phyloP scores from a whole-genome alignment of 2,113 vertebrate species.

The Copsychus sechellarum region DNA sequence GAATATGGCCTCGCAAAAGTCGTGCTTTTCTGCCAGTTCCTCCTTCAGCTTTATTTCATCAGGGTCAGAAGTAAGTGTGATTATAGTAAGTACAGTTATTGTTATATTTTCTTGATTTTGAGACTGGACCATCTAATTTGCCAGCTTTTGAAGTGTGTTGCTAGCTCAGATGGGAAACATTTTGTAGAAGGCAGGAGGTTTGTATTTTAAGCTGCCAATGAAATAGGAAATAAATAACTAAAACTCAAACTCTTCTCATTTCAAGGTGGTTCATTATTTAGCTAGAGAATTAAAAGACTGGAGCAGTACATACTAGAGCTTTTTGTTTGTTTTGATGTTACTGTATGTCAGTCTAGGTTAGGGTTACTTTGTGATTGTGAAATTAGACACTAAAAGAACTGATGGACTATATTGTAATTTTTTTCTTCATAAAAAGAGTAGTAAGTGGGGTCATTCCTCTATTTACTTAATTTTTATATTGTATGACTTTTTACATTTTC shows the following conservation, averaged over 20 bases:
- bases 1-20: not conserved
- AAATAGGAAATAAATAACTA: not conserved
- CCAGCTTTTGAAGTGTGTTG: not conserved
- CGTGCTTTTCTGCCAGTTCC: not conserved
- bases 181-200: not conserved
- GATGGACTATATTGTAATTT: not conserved
- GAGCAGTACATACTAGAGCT: not conserved
- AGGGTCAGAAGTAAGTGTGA: not conserved
- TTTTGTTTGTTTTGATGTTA: not conserved
- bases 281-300: not conserved
- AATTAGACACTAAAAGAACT: not conserved
- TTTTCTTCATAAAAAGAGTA: not conserved
- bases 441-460: not conserved
- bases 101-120: conserved; percentile 15
- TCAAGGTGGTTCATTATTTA: not conserved
- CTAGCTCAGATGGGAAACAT: not conserved
- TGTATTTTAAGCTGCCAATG: not conserved
- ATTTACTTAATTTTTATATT: not conserved
- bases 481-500: not conserved
- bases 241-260: not conserved
- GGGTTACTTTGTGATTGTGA: not conserved
- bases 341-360: not conserved
- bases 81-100: not conserved
- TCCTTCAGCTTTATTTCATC: not conserved
- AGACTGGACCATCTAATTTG: not conserved